Evolutionary conservation across 2,888 invertebrate genomes (phyloP).

Genomic region (Drosophila suboccidentalis): DNA sequence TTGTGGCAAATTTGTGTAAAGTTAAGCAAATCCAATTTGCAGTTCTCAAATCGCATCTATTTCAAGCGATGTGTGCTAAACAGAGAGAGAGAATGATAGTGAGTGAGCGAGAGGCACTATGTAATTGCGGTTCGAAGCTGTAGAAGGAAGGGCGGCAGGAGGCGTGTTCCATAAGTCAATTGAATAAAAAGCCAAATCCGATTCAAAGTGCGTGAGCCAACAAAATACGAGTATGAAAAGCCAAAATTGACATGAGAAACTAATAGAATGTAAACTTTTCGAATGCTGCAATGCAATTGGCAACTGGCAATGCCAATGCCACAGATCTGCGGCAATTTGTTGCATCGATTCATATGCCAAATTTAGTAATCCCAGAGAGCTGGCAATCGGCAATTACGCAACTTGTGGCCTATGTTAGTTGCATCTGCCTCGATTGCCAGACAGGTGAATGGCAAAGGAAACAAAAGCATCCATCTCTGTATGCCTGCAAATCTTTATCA

Average conservation of each 20-base stretch:
- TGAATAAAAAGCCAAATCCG: conserved; percentile 57
- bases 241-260: conserved; percentile 43
- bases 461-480: background rate
- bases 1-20: conserved; percentile 44
- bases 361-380: conserved; percentile 46
- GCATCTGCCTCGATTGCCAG: conserved; percentile 14
- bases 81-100: background rate
- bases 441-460: background rate
- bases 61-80: conserved; percentile 7
- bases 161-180: conserved; percentile 57
- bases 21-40: conserved; percentile 74
- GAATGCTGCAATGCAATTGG: conserved; percentile 18
- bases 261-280: conserved; percentile 52
- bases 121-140: conserved; percentile 45
- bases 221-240: conserved; percentile 29
- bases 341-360: conserved; percentile 28
- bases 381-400: conserved; percentile 40
- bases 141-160: conserved; percentile 6
- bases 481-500: background rate
- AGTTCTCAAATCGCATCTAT: conserved; percentile 58
- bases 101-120: background rate
- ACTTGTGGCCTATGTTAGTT: conserved; percentile 54
- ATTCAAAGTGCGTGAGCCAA: conserved; percentile 42
- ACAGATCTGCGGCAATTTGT: conserved; percentile 28
- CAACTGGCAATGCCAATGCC: conserved; percentile 20